These are phyloP conservation scores for Ptychadena robeensis DNA, from an alignment of 2,797 vertebrate genomes.

Conservation along the genomic window DNA sequence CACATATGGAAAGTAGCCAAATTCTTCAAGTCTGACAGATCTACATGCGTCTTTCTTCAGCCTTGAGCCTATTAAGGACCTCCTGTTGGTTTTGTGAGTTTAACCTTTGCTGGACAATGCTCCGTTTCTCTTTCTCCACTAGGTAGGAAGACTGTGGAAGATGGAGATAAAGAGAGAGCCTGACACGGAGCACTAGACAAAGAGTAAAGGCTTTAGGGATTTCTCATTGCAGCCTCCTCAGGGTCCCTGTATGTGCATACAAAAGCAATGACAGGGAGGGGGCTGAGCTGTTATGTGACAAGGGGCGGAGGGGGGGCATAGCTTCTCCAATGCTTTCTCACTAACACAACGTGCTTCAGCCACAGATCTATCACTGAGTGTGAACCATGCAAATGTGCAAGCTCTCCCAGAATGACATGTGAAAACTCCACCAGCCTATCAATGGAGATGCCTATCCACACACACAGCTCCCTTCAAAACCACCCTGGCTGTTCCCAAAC, in stretches of 20 bases:
- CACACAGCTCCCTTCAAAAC: not conserved
- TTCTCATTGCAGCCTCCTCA: conserved; percentile 70
- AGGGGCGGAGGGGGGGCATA: conserved; percentile 35
- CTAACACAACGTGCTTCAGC: conserved; percentile 20
- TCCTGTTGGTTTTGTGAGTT: not conserved
- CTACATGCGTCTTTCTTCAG: conserved; percentile 11
- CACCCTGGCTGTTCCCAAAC: not conserved
- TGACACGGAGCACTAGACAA: conserved; percentile 56
- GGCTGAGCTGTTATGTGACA: conserved; percentile 55
- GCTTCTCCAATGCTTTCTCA: conserved; percentile 23
- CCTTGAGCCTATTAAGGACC: conserved; percentile 14
- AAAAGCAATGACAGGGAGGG: conserved; percentile 47
- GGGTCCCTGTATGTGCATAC: conserved; percentile 55
- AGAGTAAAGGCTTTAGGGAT: conserved; percentile 74
- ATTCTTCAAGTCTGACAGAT: conserved; percentile 36
- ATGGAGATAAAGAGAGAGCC: conserved; percentile 11
- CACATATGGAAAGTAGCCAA: conserved; percentile 8
- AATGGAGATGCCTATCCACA: not conserved
- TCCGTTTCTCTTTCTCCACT: not conserved
- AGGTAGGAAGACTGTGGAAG: conserved; percentile 34
- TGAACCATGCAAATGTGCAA: conserved; percentile 32
- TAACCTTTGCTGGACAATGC: conserved; percentile 22
- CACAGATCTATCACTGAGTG: not conserved
- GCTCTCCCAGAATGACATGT: conserved; percentile 19
- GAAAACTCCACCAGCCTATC: conserved; percentile 11